A percentile compares a stretch with the other conserved stretches of the same genome.
These are phyloP conservation scores for Nixonia krombeini DNA, from an alignment of 1,140 invertebrate genomes.

Conservation along the genomic window DNA sequence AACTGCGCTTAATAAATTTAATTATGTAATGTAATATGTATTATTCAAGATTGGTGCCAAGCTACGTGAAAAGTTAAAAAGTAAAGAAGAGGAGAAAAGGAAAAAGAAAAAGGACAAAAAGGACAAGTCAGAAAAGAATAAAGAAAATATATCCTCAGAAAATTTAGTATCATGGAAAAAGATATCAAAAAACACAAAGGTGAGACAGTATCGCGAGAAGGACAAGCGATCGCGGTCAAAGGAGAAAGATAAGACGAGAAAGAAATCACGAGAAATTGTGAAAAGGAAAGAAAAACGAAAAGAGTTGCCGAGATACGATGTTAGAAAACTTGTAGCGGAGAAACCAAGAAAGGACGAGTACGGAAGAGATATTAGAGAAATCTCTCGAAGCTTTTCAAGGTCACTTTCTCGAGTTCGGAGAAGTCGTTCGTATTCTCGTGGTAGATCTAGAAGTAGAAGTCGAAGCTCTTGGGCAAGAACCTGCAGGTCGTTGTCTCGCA, in stretches of 20 bases:
- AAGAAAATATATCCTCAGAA: conserved; percentile 72
- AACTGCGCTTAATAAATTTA: not conserved
- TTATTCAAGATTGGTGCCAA: no score
- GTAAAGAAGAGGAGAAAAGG: conserved; percentile 66
- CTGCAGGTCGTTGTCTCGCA: conserved; percentile 54
- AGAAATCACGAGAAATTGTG: conserved; percentile 81
- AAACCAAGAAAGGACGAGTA: conserved; percentile 83
- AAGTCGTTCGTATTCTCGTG: conserved; percentile 62
- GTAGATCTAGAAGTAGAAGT: conserved; percentile 59
- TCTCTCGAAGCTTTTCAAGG: conserved; percentile 65
- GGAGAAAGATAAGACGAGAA: conserved; percentile 69
- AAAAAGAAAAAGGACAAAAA: conserved; percentile 61
- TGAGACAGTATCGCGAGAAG: conserved; percentile 85
- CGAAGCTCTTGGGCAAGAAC: conserved; percentile 47
- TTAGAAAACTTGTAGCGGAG: conserved; percentile 81
- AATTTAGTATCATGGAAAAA: conserved; percentile 81
- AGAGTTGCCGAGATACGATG: conserved; percentile 86
- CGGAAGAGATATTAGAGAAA: conserved; percentile 78
- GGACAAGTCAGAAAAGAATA: conserved; percentile 75
- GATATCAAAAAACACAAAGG: conserved; percentile 83
- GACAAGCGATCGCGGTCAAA: conserved; percentile 67
- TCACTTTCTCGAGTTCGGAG: conserved; percentile 50
- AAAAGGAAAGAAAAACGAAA: conserved; percentile 82
- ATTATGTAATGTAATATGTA: not conserved
- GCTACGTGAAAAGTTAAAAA: conserved; percentile 15